Conservation (phyloP, 2,113 vertebrate genomes). For the Halcyon senegalensis region DNA sequence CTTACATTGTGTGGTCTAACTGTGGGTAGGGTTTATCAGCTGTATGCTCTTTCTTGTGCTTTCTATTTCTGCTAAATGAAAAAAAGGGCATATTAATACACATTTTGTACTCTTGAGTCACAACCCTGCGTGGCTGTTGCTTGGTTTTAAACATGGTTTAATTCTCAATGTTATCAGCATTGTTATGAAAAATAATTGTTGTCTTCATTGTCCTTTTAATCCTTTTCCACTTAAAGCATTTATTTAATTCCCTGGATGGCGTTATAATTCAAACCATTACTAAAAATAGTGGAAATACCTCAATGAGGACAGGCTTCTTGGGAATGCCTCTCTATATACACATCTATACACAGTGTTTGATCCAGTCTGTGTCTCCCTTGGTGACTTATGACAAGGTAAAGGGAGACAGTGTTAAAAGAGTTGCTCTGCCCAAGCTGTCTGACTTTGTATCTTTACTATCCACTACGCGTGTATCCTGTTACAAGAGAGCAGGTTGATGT, state of each 20-base stretch:
- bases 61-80: background rate
- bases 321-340: background rate
- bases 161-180: background rate
- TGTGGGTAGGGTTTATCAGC: background rate
- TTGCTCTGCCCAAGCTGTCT: background rate
- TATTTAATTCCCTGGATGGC: background rate
- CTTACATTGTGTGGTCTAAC: background rate
- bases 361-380: background rate
- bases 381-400: background rate
- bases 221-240: background rate
- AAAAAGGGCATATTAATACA: background rate
- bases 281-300: background rate
- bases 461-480: background rate
- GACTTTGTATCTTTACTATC: background rate
- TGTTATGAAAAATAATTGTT: background rate
- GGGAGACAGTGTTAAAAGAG: background rate
- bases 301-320: background rate
- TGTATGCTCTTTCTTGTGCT: background rate
- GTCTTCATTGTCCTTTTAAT: background rate
- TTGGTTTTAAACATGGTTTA: background rate
- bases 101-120: background rate
- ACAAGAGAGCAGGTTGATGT: background rate
- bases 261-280: background rate
- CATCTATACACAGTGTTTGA: background rate
- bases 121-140: rapidly evolving